phyloP scores from a whole-genome alignment of 1,140 invertebrate species.

The Episyrphus balteatus region DNA sequence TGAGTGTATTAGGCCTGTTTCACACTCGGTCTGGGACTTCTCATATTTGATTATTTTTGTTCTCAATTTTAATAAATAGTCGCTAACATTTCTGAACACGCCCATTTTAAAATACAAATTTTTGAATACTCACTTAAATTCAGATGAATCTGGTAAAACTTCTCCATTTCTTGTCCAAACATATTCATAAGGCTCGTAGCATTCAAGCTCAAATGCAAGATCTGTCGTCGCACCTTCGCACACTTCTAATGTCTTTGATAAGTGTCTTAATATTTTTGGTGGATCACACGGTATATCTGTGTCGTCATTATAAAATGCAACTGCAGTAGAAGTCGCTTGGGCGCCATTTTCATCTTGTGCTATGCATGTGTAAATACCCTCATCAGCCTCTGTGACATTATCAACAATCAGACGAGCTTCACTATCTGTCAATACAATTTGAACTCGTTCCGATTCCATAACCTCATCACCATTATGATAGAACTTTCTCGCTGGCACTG shows the following conservation, averaged over 20 bases:
- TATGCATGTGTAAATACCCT: conserved; percentile 59
- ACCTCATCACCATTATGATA: conserved; percentile 46
- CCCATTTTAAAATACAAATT: background rate
- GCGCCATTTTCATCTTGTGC: conserved; percentile 49
- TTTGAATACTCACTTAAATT: conserved; percentile 35
- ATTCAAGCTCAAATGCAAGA: conserved; percentile 41
- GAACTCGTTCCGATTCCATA: conserved; percentile 22
- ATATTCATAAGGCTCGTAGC: conserved; percentile 50
- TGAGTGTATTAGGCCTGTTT: too few species aligned
- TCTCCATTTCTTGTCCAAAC: conserved; percentile 60
- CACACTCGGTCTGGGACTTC: too few species aligned
- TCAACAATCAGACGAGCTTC: conserved; percentile 40
- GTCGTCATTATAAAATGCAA: conserved; percentile 10
- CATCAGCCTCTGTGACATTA: conserved; percentile 40
- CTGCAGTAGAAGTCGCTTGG: conserved; percentile 12
- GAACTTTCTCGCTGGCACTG: conserved; percentile 47
- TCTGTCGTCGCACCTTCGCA: conserved; percentile 51
- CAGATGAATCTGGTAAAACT: conserved; percentile 53
- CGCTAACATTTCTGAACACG: background rate
- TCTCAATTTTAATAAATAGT: too few species aligned
- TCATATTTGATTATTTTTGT: too few species aligned
- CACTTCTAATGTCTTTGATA: conserved; percentile 32
- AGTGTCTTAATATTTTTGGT: conserved; percentile 18
- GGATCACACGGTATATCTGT: conserved; percentile 14
- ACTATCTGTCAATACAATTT: conserved; percentile 22